Conservation (phyloP, 2,888 invertebrate species). For the Lepidochitona cinerea region DNA sequence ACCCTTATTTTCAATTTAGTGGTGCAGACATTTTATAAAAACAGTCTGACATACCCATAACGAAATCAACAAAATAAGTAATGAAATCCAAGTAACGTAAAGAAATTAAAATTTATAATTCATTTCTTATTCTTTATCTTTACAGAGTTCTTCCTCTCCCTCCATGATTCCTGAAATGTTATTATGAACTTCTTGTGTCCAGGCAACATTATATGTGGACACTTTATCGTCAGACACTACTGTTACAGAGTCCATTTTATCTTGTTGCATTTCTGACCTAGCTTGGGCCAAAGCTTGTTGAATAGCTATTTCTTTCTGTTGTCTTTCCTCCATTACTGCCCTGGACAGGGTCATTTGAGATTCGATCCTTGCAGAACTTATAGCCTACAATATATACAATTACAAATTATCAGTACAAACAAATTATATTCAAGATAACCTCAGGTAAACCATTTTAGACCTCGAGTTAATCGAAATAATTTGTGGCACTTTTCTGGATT, state of each 20-base stretch:
- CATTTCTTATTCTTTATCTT: conserved; percentile 40
- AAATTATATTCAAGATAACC: too few relatives aligned
- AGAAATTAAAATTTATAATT: too few relatives aligned
- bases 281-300: conserved; percentile 66
- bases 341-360: conserved; percentile 64
- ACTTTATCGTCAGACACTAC: conserved; percentile 57
- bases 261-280: conserved; percentile 59
- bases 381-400: conserved; percentile 50
- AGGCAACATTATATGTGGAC: conserved; percentile 44
- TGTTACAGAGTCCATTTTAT: conserved; percentile 57
- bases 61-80: too few relatives aligned
- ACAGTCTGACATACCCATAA: too few relatives aligned
- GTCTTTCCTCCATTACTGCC: conserved; percentile 65
- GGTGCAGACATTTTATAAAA: too few relatives aligned
- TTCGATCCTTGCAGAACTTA: conserved; percentile 64
- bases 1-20: too few relatives aligned
- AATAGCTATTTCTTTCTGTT: conserved; percentile 67
- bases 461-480: too few relatives aligned
- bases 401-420: too few relatives aligned
- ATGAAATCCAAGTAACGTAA: too few relatives aligned
- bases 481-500: too few relatives aligned
- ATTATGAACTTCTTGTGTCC: conserved; percentile 34
- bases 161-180: conserved; percentile 49
- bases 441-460: too few relatives aligned
- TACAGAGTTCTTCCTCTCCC: conserved; percentile 27